Conservation (phyloP, 2,888 invertebrate genomes). For the Embidobia sp. region DNA sequence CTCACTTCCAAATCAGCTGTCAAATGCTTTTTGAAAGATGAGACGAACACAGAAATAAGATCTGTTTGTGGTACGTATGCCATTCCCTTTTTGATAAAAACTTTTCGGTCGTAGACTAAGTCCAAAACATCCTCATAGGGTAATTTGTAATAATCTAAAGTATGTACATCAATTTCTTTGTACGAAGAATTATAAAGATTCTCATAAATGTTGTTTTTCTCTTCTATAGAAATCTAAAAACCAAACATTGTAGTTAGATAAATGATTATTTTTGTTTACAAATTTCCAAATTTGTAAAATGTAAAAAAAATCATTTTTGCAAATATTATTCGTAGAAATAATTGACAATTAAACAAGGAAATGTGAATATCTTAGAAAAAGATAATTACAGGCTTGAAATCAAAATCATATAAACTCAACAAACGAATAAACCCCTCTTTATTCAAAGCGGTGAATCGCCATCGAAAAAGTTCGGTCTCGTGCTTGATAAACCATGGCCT, state of each 20-base stretch:
- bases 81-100: constrained; percentile 90
- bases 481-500: constrained; percentile 93
- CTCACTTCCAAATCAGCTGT: constrained; percentile 87
- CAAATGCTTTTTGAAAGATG: constrained; percentile 88
- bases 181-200: constrained; percentile 74
- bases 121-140: constrained; percentile 93
- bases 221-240: constrained; percentile 84
- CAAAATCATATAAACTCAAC: constrained; percentile 86
- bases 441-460: constrained; percentile 87
- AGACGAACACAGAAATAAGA: constrained; percentile 90
- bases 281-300: too few species aligned
- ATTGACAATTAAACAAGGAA: too few species aligned
- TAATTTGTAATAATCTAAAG: constrained; percentile 90
- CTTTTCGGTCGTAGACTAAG: constrained; percentile 89
- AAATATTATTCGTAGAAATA: background rate
- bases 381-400: constrained; percentile 38
- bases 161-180: constrained; percentile 84
- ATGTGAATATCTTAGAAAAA: too few species aligned
- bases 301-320: too few species aligned
- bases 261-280: constrained; percentile 6
- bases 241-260: background rate
- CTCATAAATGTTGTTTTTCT: constrained; percentile 85
- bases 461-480: constrained; percentile 94
- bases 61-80: constrained; percentile 94
- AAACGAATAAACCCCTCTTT: constrained; percentile 86